Base-by-base conservation (phyloP, 2,113 vertebrate genomes). In the Paracanthobrama guichenoti region DNA sequence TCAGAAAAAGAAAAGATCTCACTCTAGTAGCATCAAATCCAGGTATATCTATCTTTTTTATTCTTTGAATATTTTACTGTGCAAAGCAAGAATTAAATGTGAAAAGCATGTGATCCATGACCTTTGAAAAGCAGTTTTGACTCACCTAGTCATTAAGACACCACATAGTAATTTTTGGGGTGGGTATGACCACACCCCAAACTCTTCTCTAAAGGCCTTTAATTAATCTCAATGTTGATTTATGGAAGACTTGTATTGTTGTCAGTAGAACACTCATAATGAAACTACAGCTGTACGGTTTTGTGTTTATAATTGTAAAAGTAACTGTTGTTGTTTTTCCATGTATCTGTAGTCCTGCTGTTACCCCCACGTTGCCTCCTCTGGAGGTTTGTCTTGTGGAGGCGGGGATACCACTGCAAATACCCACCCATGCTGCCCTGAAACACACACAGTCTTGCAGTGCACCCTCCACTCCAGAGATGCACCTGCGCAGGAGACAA, bases 401-500 rank as follows among this genome's bases (percentile, higher is more conserved):
- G 0, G 69, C 90, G 0, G n/a, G 86, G 81, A 24, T 77, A 39
- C 42, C 92, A 71, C 90, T 89, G 18, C 82, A 87, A 1, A 69
- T 92, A 39, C 88, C 92, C 1, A 93, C 93, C 22, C 66, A 91
- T n/a, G 76, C 92, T 39, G 90, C 82, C 0, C 88, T 93, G 72
- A 91, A 92, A 84, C 86, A 88, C 83, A 83, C 90, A 53, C 93
- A 93, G 84, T 94, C 94, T 4, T 93, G 74, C 86, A 96, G 95
- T 46, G 93, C 92, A 3, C 95, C 96, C 0, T 93, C 95, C 28
- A 96, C 95, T 3, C 95, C 96, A 0, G 95, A 96, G 87, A 91
- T 95, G 89, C 94, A 92, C 14, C 90, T 95, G 7, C 94, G 94
- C 80, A 90, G 94, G 35, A 93, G 94, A 6, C 93, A 92, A 9